These are phyloP conservation scores for Octopus bimaculoides DNA, from an alignment of 1,140 invertebrate genomes.

Conservation along the genomic window DNA sequence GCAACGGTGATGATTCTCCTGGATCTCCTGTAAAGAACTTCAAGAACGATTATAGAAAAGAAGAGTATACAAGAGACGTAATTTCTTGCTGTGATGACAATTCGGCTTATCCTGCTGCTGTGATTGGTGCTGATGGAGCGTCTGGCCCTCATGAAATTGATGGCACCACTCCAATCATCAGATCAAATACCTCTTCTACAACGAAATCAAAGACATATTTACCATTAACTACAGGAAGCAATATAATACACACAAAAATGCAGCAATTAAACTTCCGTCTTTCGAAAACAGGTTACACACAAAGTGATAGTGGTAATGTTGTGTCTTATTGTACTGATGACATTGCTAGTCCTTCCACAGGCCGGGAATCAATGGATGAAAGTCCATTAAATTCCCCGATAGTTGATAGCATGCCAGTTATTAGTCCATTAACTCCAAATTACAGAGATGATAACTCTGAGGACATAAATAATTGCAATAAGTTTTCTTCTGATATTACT, in stretches of 20 bases:
- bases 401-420: constrained; percentile 31
- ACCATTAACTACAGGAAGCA: background rate
- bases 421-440: constrained; percentile 34
- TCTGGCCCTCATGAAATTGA: background rate
- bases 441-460: constrained; percentile 8
- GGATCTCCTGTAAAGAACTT: background rate
- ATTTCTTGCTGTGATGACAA: no score
- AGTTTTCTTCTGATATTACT: no score
- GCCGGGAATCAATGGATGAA: background rate
- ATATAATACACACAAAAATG: background rate
- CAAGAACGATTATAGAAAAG: no score
- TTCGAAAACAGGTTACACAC: background rate
- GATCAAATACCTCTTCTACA: background rate
- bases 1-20: no score
- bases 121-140: background rate
- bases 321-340: background rate
- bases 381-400: constrained; percentile 10
- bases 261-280: background rate
- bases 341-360: background rate
- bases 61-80: no score
- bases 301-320: background rate
- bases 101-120: background rate
- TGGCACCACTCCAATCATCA: no score
- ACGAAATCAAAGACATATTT: background rate
- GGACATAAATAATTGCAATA: background rate